These are phyloP conservation scores for Phalloptychus januarius DNA, from an alignment of 2,797 vertebrate genomes.

Conservation along the genomic window DNA sequence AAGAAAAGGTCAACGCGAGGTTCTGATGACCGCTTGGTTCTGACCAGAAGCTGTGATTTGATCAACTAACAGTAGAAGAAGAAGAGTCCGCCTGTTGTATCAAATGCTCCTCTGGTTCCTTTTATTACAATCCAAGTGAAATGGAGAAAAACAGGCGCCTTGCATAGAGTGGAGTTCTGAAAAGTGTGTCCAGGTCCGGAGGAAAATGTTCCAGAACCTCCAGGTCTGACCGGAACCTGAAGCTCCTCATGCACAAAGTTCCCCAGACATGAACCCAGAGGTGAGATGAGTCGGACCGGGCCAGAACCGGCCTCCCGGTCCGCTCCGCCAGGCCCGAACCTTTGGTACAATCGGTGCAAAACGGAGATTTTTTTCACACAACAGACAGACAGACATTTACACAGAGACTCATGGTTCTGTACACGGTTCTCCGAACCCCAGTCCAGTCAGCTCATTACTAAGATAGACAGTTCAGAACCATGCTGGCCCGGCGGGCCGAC, in stretches of 20 bases:
- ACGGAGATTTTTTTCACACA: conserved; percentile 83
- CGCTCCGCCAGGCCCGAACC: conserved; percentile 77
- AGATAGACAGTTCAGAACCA: conserved; percentile 70
- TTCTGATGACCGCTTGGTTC: no score
- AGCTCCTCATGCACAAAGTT: conserved; percentile 51
- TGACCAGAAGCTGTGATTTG: no score
- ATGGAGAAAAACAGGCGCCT: conserved; percentile 80
- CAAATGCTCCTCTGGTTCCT: conserved; percentile 74
- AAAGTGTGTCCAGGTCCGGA: conserved; percentile 66
- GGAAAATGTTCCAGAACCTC: conserved; percentile 51
- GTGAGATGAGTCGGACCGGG: conserved; percentile 57
- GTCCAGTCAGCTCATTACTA: conserved; percentile 61
- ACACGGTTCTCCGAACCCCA: conserved; percentile 4
- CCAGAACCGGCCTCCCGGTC: conserved; percentile 71
- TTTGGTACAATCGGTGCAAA: conserved; percentile 99
- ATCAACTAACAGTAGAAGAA: not conserved
- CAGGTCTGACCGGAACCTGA: conserved; percentile 13
- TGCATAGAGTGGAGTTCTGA: conserved; percentile 82
- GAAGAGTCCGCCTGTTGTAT: conserved; percentile 45
- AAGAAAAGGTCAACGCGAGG: no score
- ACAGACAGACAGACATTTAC: conserved; percentile 82
- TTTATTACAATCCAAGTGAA: conserved; percentile 83
- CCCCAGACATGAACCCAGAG: conserved; percentile 41
- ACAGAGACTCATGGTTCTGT: conserved; percentile 75
- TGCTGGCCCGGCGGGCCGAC: conserved; percentile 50